Conservation (phyloP, 2,797 vertebrate genomes). For the Graptemys geographica region DNA sequence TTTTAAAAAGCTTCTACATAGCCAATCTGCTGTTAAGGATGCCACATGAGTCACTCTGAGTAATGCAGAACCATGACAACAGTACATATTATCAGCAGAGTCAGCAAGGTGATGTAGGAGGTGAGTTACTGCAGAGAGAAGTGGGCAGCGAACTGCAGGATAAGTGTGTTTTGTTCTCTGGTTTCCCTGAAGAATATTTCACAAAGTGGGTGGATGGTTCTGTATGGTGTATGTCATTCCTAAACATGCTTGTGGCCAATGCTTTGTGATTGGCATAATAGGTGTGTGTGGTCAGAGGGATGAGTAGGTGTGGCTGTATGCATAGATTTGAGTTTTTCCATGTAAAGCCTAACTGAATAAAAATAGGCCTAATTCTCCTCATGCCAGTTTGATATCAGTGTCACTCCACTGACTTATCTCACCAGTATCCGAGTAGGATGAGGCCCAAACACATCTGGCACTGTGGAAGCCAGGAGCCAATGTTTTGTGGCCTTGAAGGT, state of each 20-base stretch:
- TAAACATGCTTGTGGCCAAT: not conserved
- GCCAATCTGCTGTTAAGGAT: not conserved
- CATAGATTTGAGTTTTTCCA: not conserved
- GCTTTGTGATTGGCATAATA: not conserved
- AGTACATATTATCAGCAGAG: not conserved
- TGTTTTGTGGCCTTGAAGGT: too few relatives aligned
- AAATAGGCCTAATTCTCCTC: not conserved
- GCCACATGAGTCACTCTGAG: too few relatives aligned
- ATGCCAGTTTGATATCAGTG: not conserved
- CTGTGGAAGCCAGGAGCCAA: too few relatives aligned
- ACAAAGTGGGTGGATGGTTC: not conserved
- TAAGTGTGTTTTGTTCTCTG: not conserved
- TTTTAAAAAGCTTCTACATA: not conserved
- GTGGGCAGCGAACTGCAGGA: not conserved
- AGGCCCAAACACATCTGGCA: not conserved
- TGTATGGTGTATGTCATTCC: not conserved
- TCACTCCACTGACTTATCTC: not conserved
- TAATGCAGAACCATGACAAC: not conserved
- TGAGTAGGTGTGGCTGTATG: not conserved
- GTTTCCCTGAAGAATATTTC: not conserved
- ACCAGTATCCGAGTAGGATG: not conserved
- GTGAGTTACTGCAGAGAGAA: not conserved
- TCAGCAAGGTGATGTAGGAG: not conserved
- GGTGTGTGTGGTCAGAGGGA: not conserved
- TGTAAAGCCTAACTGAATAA: not conserved